Conservation (phyloP, 2,797 vertebrate genomes). For the Sebastes minor region DNA sequence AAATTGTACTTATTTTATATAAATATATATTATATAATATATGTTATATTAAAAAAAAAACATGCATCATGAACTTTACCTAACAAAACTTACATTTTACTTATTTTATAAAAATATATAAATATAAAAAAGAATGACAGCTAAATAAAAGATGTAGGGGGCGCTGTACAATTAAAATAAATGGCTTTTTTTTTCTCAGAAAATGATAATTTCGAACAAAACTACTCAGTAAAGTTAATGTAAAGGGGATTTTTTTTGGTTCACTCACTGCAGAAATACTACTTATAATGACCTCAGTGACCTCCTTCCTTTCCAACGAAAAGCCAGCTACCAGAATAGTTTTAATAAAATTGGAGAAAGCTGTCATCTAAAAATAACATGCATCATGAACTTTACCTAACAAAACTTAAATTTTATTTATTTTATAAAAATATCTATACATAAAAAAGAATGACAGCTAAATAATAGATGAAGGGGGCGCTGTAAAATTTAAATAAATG, state of each 20-base stretch:
- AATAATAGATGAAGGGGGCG: neutral
- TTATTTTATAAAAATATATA: too few relatives aligned
- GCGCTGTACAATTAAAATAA: neutral
- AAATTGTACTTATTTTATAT: too few relatives aligned
- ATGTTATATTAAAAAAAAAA: too few relatives aligned
- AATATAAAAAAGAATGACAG: too few relatives aligned
- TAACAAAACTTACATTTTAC: too few relatives aligned
- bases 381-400: too few relatives aligned
- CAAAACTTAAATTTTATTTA: too few relatives aligned
- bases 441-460: neutral
- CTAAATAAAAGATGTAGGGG: neutral
- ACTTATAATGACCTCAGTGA: constrained; percentile 10
- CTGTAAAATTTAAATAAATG: neutral
- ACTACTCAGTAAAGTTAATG: neutral
- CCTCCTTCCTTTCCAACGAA: neutral
- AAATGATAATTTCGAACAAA: neutral
- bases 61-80: too few relatives aligned
- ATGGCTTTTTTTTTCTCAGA: neutral
- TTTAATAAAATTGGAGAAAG: constrained; percentile 14
- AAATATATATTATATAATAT: too few relatives aligned
- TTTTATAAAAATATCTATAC: neutral
- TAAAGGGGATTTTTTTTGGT: neutral
- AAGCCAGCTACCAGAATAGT: neutral
- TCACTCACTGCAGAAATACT: neutral
- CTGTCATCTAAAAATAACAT: neutral